Evolutionary conservation across 1,140 invertebrate species (phyloP).

Genomic region (Zaprionus camerounensis): DNA sequence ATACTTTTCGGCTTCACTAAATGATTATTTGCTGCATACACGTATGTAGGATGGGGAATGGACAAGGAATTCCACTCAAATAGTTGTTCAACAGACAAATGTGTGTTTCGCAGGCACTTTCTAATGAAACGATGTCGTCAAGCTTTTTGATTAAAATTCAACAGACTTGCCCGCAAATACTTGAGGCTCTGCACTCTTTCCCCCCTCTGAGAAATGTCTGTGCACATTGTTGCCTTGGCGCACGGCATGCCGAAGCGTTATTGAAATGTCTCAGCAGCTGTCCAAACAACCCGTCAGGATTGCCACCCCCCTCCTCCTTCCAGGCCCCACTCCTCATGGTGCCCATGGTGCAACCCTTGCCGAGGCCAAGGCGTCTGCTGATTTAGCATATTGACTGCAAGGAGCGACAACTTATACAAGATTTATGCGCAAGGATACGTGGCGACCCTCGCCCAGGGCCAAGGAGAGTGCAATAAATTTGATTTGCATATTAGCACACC

Average conservation of each 20-base stretch:
- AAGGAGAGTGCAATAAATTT: constrained; percentile 76
- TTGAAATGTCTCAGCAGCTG: constrained; percentile 80
- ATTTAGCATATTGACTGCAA: constrained; percentile 83
- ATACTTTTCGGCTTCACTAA: neutral
- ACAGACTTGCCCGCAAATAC: constrained; percentile 38
- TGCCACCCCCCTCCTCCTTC: neutral
- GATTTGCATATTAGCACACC: constrained; percentile 83
- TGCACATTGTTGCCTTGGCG: constrained; percentile 54
- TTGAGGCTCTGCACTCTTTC: constrained; percentile 7
- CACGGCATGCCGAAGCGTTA: constrained; percentile 59
- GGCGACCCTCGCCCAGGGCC: constrained; percentile 56
- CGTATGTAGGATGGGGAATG: neutral
- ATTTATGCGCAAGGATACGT: constrained; percentile 81
- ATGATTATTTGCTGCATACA: neutral
- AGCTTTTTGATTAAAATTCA: constrained; percentile 72
- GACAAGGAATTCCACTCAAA: neutral
- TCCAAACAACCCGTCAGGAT: constrained; percentile 59
- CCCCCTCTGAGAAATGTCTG: constrained; percentile 8
- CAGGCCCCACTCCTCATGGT: neutral
- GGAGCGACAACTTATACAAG: constrained; percentile 77
- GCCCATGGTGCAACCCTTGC: constrained; percentile 6
- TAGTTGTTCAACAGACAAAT: constrained; percentile 10
- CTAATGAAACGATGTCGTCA: constrained; percentile 38
- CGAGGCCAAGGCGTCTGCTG: constrained; percentile 56
- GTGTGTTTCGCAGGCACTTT: constrained; percentile 4